Percentiles rank a stretch among this genome's conserved stretches.
phyloP scores from a whole-genome alignment of 2,113 vertebrate species.

The Pachypanchax playfairii region DNA sequence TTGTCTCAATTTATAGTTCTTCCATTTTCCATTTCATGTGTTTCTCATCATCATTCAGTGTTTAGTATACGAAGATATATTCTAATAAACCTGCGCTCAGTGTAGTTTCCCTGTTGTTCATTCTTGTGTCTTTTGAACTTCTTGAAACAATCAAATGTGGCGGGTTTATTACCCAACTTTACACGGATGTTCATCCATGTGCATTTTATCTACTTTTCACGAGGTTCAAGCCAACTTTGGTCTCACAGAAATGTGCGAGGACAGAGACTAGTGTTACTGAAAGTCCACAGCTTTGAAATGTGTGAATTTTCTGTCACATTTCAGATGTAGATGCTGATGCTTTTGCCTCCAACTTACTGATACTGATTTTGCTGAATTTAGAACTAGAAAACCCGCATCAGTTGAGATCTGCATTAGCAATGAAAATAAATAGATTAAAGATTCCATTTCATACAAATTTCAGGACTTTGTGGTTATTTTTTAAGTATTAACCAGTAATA shows the following conservation, averaged over 20 bases:
- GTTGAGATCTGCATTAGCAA: no score
- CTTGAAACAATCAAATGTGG: conserved; percentile 1
- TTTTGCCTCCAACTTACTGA: no score
- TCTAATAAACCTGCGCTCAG: conserved; percentile 2
- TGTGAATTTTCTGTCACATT: conserved; percentile 23
- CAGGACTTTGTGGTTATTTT: no score
- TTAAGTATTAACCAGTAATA: no score
- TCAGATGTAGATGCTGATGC: neutral
- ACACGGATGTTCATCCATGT: neutral
- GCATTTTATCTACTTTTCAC: no score
- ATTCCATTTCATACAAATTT: no score
- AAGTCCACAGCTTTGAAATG: no score
- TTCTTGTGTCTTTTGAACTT: conserved; percentile 12
- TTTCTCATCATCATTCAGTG: neutral
- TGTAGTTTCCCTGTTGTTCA: no score
- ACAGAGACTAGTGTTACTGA: conserved; percentile 11
- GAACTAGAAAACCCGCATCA: no score
- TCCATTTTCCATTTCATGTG: neutral
- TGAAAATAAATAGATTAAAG: no score
- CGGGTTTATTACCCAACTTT: neutral
- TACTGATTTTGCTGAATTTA: no score
- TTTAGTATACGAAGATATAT: no score
- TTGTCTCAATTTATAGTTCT: neutral
- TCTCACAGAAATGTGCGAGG: neutral
- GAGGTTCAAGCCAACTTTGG: conserved; percentile 14